phyloP scores from a whole-genome alignment of 2,113 vertebrate genomes.

The Chinchilla lanigera region DNA sequence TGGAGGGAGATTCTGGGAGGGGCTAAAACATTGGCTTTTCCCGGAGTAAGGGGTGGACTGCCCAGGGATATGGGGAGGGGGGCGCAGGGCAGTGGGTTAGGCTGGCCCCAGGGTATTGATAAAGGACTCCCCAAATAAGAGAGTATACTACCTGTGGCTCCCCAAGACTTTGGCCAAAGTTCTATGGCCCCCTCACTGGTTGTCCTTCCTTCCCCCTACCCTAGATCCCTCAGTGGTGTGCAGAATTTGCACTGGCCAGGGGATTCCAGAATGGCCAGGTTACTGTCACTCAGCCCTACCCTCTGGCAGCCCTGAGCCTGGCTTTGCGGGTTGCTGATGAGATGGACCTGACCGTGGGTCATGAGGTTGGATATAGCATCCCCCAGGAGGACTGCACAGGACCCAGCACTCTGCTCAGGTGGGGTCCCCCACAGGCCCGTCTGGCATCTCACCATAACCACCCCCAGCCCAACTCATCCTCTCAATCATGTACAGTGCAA shows the following conservation, averaged over 20 bases:
- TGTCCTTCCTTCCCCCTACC: constrained; percentile 16
- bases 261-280: constrained; percentile 91
- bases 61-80: background rate
- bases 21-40: background rate
- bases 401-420: constrained; percentile 95
- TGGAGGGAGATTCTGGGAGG: constrained; percentile 23
- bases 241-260: constrained; percentile 93
- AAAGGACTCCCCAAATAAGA: background rate
- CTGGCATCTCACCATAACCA: background rate
- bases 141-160: background rate
- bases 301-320: constrained; percentile 92
- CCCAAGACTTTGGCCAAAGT: background rate
- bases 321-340: constrained; percentile 95
- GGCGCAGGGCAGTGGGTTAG: background rate
- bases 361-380: constrained; percentile 96
- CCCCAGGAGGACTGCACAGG: constrained; percentile 95
- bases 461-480: background rate
- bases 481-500: background rate
- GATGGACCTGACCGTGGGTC: constrained; percentile 97
- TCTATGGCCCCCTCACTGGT: background rate
- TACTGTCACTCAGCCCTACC: constrained; percentile 93
- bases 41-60: background rate
- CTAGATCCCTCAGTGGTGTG: constrained; percentile 98
- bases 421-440: background rate
- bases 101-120: background rate